Conservation (phyloP, 1,140 invertebrate species). For the Ruditapes philippinarum region DNA sequence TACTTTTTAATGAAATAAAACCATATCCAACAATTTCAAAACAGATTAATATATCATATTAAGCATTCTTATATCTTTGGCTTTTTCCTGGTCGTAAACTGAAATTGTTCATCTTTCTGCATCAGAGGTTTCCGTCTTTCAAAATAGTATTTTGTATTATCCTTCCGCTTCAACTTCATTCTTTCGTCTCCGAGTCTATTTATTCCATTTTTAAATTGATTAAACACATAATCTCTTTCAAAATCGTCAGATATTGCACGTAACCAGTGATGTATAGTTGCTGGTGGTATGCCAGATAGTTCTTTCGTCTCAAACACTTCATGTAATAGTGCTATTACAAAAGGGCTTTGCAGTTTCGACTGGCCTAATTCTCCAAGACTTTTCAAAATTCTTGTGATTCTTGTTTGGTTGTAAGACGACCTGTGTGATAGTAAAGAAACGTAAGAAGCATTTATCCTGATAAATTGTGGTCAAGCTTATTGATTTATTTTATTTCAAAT, state of each 20-base stretch:
- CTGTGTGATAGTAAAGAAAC: no score
- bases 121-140: background rate
- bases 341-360: background rate
- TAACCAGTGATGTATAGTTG: background rate
- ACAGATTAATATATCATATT: no score
- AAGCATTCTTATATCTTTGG: background rate
- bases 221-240: constrained; percentile 33
- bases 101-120: background rate
- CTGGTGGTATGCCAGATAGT: background rate
- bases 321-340: constrained; percentile 26
- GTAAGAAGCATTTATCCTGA: no score
- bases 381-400: constrained; percentile 38
- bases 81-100: background rate
- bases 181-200: background rate
- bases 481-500: no score
- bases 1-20: no score
- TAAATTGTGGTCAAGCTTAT: no score
- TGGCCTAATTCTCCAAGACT: constrained; percentile 14
- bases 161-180: background rate
- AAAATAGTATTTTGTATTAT: background rate
- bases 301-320: constrained; percentile 24
- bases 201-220: background rate
- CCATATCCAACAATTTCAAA: no score
- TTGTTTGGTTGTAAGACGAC: background rate
- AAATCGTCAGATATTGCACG: constrained; percentile 3